Evolutionary conservation across 2,888 invertebrate species (phyloP).

Genomic region (Dysmachus trigonus): DNA sequence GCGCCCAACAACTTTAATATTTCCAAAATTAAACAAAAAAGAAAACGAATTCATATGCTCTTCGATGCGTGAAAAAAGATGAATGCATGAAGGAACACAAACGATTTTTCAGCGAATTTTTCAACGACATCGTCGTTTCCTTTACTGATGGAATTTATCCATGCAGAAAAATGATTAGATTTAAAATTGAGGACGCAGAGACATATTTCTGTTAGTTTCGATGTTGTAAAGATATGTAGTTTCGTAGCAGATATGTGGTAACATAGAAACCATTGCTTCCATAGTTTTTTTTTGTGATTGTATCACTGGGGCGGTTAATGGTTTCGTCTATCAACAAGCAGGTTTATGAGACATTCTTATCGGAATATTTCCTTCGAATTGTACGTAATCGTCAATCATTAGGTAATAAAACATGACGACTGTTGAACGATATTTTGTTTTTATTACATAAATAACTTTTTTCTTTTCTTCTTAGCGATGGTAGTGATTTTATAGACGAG

Average conservation of each 20-base stretch:
- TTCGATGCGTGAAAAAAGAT: not conserved
- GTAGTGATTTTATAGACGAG: not conserved
- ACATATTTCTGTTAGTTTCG: not conserved
- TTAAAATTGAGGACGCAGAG: not conserved
- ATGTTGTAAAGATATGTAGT: not conserved
- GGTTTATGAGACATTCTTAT: not conserved
- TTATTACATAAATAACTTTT: not conserved
- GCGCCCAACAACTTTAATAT: not conserved
- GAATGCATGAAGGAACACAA: not conserved
- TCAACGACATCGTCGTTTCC: not conserved
- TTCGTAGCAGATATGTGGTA: not conserved
- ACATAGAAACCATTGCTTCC: not conserved
- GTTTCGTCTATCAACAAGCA: not conserved
- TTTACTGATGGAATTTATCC: not conserved
- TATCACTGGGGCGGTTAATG: not conserved
- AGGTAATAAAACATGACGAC: not conserved
- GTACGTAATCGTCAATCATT: not conserved
- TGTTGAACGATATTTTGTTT: not conserved
- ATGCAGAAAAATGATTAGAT: not conserved
- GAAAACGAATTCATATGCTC: not conserved
- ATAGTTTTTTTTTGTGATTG: not conserved
- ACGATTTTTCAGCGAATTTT: not conserved
- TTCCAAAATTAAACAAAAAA: not conserved
- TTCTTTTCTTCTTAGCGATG: not conserved
- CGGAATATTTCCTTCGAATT: not conserved